phyloP scores from a whole-genome alignment of 2,797 vertebrate genomes.

The Poeciliopsis infans region DNA sequence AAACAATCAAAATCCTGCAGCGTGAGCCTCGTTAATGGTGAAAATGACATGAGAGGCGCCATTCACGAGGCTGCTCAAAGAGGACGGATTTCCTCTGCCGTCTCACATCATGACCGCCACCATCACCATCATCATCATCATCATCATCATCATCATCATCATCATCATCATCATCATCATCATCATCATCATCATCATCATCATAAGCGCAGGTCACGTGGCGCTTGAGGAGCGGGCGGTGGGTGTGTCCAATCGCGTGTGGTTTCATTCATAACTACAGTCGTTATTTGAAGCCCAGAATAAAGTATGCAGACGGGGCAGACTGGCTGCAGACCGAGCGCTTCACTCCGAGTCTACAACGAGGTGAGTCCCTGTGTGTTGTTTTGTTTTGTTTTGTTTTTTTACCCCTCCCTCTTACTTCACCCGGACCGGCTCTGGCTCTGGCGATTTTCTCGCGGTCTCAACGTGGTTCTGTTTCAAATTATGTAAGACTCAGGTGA shows the following conservation, averaged over 20 bases:
- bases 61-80: conserved; percentile 61
- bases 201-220: conserved; percentile 63
- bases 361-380: conserved; percentile 51
- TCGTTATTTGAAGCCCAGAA: conserved; percentile 64
- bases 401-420: background rate
- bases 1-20: background rate
- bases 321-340: conserved; percentile 46
- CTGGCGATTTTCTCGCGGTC: background rate
- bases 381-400: background rate
- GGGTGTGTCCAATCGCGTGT: conserved; percentile 76
- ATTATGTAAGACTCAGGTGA: conserved; percentile 51
- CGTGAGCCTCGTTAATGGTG: background rate
- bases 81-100: conserved; percentile 52
- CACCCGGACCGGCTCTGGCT: background rate
- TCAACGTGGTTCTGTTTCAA: conserved; percentile 40
- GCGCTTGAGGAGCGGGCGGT: conserved; percentile 66
- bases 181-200: conserved; percentile 22
- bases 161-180: no score
- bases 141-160: conserved; percentile 36
- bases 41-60: conserved; percentile 13
- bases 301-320: conserved; percentile 72
- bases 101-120: conserved; percentile 59
- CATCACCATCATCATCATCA: conserved; percentile 14
- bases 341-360: conserved; percentile 52
- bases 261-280: conserved; percentile 81